Conservation (phyloP, 2,113 vertebrate genomes). For the Pelusios castaneus region DNA sequence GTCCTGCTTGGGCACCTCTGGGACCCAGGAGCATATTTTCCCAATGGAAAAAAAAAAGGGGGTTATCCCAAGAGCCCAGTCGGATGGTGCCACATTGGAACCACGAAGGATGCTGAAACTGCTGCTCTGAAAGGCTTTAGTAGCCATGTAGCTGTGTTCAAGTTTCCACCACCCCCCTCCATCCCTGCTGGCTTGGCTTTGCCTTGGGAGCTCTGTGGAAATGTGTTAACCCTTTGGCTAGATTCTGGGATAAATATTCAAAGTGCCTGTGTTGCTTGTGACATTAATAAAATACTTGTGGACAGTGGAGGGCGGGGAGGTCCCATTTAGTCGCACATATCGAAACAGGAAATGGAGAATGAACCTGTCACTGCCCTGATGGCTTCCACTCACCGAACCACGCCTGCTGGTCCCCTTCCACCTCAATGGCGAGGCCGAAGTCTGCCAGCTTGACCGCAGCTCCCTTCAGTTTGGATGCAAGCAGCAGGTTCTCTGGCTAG, state of each 20-base stretch:
- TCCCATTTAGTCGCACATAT: rapidly evolving
- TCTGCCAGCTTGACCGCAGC: slow-evolving; percentile 88
- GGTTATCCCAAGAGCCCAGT: not conserved
- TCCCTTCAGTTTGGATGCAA: slow-evolving; percentile 88
- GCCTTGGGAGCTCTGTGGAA: not conserved
- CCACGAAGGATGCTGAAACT: not conserved
- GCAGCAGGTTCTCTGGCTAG: slow-evolving; percentile 86
- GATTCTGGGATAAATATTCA: not conserved
- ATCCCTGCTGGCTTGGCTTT: not conserved
- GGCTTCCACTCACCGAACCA: slow-evolving; percentile 86
- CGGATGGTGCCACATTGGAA: not conserved
- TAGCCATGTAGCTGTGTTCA: not conserved
- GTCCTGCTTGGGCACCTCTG: not conserved
- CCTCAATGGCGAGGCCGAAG: slow-evolving; percentile 89
- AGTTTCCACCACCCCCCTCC: not conserved
- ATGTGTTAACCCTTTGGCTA: rapidly evolving
- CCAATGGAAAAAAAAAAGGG: not conserved
- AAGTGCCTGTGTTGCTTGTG: not conserved
- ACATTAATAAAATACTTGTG: not conserved
- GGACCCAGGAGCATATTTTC: not conserved
- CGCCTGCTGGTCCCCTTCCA: slow-evolving; percentile 88
- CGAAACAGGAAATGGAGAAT: not conserved
- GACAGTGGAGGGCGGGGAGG: not conserved
- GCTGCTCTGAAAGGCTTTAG: not conserved
- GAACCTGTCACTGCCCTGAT: rapidly evolving